These are phyloP conservation scores for Heliconius aoede DNA, from an alignment of 2,888 invertebrate species.

Conservation along the genomic window DNA sequence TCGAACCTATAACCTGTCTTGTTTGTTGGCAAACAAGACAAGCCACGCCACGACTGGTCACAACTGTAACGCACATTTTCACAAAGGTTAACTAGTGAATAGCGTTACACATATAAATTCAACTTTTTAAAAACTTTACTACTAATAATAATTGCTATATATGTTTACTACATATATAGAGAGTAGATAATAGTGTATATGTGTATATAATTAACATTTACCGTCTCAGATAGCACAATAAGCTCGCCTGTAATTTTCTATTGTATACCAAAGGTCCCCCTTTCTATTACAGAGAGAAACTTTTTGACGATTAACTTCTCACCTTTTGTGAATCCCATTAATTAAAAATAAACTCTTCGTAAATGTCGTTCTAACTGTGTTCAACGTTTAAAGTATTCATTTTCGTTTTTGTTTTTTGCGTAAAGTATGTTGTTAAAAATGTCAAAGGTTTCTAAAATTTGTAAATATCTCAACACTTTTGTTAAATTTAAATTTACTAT, in stretches of 20 bases:
- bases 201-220: slow-evolving; percentile 23
- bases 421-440: background rate
- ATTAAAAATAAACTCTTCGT: slow-evolving; percentile 20
- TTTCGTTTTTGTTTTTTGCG: background rate
- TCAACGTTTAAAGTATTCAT: background rate
- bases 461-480: background rate
- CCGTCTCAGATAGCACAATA: slow-evolving; percentile 26
- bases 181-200: background rate
- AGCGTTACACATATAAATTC: background rate
- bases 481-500: background rate
- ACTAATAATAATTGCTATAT: too few species aligned
- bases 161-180: too few species aligned
- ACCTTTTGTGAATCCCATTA: slow-evolving; percentile 20
- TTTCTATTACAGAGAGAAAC: slow-evolving; percentile 27
- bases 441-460: background rate
- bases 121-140: background rate
- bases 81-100: too few species aligned
- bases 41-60: too few species aligned
- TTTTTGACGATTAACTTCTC: slow-evolving; percentile 28
- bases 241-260: slow-evolving; percentile 24
- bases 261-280: slow-evolving; percentile 29
- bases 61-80: too few species aligned
- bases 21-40: too few species aligned
- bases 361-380: slow-evolving; percentile 6
- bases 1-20: too few species aligned